Evolutionary conservation across 1,140 invertebrate genomes (phyloP), one percentile per base, ranked within the genome.

Genomic region (Meloidogyne hapla): DNA sequence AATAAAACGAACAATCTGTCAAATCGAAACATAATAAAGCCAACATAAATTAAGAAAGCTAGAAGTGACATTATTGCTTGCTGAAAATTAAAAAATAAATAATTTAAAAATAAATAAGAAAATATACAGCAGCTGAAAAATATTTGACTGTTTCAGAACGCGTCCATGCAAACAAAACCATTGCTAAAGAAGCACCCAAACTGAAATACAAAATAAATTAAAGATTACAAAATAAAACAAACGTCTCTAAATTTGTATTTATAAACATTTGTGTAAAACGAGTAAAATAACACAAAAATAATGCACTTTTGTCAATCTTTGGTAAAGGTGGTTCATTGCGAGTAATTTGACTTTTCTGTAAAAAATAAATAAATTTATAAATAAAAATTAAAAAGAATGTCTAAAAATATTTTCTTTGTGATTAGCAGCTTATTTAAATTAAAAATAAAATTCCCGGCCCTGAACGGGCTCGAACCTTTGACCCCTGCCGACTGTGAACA

Each of bases 201-300:
- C 77, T 78, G 28, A 77, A 77, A 78, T 15, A n/a, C 3, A 75
- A 26, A 21, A 12, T 10, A 12, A 38, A 65, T 65, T 74, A 23
- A 62, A 6, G 0, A 45, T 15, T 74, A 21, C 21, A 13, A 77
- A 6, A 10, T 74, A 1, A 42, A 45, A 56, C 40, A 25, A n/a
- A 79, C 78, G 77, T 80, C 72, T 81, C 78, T 21, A 80, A 40
- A 70, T 80, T 80, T 10, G 78, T 81, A 62, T 80, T 71, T 33
- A 81, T 68, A 70, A 80, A 80, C 79, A 80, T 80, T 72, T 80
- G 79, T 26, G 79, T 80, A 66, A 80, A 80, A 25, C 79, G 66
- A 23, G 79, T 80, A 9, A 68, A 63, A 62, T 81, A 67, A 64
- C 79, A 81, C 25, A 81, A 48, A 15, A 69, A 33, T 9, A 76